Conservation (phyloP, 2,797 vertebrate species). For the Phoxinus dragarum region DNA sequence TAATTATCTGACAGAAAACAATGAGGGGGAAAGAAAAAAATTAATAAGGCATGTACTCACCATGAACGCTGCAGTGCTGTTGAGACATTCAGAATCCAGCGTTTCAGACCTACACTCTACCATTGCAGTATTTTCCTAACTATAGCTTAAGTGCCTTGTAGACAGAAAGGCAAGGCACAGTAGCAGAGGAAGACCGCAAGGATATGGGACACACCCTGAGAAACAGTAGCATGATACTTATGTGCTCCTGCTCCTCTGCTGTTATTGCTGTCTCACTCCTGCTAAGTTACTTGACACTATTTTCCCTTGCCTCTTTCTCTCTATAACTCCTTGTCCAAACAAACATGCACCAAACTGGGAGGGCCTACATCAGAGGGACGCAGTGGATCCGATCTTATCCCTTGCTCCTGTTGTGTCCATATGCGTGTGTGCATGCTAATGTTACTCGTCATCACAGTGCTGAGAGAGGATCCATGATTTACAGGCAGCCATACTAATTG, state of each 20-base stretch:
- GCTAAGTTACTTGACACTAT: conserved; percentile 43
- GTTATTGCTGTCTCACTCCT: conserved; percentile 49
- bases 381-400: conserved; percentile 19
- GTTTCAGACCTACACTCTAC: conserved; percentile 35
- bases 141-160: conserved; percentile 10
- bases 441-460: conserved; percentile 33
- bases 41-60: conserved; percentile 30
- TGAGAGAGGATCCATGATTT: conserved; percentile 37
- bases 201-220: conserved; percentile 47
- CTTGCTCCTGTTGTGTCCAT: conserved; percentile 38
- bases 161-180: conserved; percentile 63
- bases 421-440: conserved; percentile 13
- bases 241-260: conserved; percentile 43
- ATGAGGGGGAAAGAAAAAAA: not conserved
- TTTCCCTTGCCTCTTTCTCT: conserved; percentile 27
- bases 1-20: not conserved
- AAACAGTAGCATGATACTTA: conserved; percentile 57
- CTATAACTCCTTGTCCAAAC: conserved; percentile 6
- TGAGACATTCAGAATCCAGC: conserved; percentile 44
- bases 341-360: conserved; percentile 55
- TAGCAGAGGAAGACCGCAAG: conserved; percentile 45
- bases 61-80: conserved; percentile 58
- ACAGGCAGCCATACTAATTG: conserved; percentile 40
- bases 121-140: conserved; percentile 17
- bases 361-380: conserved; percentile 62